Evolutionary conservation across 2,113 vertebrate genomes (phyloP).

Genomic region (Rhea pennata): DNA sequence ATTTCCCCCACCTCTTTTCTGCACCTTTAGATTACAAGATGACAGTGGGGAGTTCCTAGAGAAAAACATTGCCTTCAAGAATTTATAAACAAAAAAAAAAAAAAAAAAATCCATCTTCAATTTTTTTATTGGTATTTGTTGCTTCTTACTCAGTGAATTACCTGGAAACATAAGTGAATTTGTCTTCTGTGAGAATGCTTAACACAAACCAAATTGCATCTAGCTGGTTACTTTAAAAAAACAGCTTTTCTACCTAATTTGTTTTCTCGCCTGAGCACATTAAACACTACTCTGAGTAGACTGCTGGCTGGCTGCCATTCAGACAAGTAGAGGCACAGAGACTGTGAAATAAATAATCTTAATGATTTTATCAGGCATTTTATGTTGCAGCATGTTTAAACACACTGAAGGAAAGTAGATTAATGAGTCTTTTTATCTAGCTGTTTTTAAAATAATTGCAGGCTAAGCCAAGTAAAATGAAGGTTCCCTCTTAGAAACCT

Average conservation of each 20-base stretch:
- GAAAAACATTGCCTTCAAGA: neutral
- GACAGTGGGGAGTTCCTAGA: neutral
- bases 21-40: neutral
- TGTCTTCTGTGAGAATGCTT: neutral
- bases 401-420: conserved; percentile 35
- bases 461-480: neutral
- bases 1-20: neutral
- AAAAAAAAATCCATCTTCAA: neutral
- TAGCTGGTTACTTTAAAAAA: conserved; percentile 1
- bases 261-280: neutral
- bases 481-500: neutral
- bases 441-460: conserved; percentile 8
- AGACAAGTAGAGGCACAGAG: conserved; percentile 34
- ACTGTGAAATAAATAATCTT: conserved; percentile 51
- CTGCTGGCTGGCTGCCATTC: conserved; percentile 29
- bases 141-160: neutral
- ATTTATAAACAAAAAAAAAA: neutral
- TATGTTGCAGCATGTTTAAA: conserved; percentile 44
- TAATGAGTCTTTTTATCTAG: conserved; percentile 24
- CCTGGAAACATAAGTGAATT: neutral
- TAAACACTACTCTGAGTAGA: neutral
- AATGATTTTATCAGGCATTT: conserved; percentile 59
- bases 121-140: neutral
- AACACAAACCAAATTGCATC: neutral
- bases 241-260: neutral